These are phyloP conservation scores for Lepidotrigona ventralis DNA, from an alignment of 1,140 invertebrate genomes.

Conservation along the genomic window DNA sequence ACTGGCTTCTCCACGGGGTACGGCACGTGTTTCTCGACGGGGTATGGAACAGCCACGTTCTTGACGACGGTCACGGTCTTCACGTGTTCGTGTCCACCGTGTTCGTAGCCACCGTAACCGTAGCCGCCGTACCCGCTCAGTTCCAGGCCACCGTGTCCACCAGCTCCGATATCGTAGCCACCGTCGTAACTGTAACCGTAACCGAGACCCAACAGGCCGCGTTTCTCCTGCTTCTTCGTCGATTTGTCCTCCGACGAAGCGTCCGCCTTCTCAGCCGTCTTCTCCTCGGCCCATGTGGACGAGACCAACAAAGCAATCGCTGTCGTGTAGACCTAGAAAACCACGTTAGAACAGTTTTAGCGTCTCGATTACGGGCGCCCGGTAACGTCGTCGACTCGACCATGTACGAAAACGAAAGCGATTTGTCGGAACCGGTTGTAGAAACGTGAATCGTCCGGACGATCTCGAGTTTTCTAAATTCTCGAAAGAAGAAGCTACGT, in stretches of 20 bases:
- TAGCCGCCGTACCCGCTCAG: conserved; percentile 54
- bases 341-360: not conserved
- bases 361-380: not conserved
- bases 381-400: not conserved
- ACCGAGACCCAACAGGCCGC: conserved; percentile 82
- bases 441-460: not conserved
- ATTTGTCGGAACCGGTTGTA: not conserved
- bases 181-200: conserved; percentile 83
- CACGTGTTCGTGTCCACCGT: conserved; percentile 79
- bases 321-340: conserved; percentile 84
- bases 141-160: conserved; percentile 75
- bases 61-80: conserved; percentile 88
- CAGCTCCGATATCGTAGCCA: conserved; percentile 81
- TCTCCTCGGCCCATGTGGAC: conserved; percentile 83
- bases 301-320: conserved; percentile 86
- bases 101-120: conserved; percentile 62
- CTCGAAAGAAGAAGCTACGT: too few relatives aligned
- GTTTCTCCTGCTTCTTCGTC: conserved; percentile 84
- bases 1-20: conserved; percentile 76
- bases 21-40: conserved; percentile 77
- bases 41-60: conserved; percentile 79
- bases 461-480: conserved; percentile 2
- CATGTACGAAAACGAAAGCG: conserved; percentile 12
- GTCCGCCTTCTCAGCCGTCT: conserved; percentile 82
- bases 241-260: conserved; percentile 71